phyloP scores from a whole-genome alignment of 2,113 vertebrate genomes.

The Typhlomys cinereus region DNA sequence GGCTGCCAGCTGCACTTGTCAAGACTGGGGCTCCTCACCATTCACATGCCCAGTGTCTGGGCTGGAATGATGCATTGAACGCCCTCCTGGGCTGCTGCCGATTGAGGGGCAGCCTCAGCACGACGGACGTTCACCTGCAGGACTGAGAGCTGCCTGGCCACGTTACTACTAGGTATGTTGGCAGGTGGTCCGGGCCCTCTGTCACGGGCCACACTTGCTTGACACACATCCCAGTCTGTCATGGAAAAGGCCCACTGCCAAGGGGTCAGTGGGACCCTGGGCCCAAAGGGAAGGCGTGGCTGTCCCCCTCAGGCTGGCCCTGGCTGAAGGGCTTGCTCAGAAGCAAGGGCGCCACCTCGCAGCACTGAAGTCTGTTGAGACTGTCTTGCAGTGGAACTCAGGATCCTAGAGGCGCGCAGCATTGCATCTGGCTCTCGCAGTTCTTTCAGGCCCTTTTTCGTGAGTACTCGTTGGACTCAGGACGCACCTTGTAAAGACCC shows the following conservation, averaged over 20 bases:
- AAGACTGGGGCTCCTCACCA: neutral
- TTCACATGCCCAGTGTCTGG: neutral
- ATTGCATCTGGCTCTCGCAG: neutral
- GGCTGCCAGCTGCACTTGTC: neutral
- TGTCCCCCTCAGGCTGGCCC: neutral
- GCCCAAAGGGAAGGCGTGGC: neutral
- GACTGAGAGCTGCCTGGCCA: neutral
- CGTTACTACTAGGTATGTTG: neutral
- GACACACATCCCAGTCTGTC: neutral
- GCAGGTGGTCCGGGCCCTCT: neutral
- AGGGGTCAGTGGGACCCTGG: neutral
- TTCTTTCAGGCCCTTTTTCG: too few species aligned
- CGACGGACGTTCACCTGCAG: neutral
- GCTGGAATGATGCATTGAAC: neutral
- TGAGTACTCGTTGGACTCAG: too few species aligned
- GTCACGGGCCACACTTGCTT: too few species aligned
- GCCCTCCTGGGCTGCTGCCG: neutral
- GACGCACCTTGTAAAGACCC: too few species aligned
- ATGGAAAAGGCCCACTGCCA: neutral
- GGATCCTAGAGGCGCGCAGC: too few species aligned
- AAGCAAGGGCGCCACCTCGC: rapidly evolving
- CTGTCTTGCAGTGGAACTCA: neutral
- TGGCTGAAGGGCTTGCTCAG: neutral
- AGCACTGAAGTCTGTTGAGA: neutral
- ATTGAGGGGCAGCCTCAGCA: neutral